These are phyloP conservation scores for Trichopoda pennipes DNA, from an alignment of 2,888 invertebrate species.

Conservation along the genomic window DNA sequence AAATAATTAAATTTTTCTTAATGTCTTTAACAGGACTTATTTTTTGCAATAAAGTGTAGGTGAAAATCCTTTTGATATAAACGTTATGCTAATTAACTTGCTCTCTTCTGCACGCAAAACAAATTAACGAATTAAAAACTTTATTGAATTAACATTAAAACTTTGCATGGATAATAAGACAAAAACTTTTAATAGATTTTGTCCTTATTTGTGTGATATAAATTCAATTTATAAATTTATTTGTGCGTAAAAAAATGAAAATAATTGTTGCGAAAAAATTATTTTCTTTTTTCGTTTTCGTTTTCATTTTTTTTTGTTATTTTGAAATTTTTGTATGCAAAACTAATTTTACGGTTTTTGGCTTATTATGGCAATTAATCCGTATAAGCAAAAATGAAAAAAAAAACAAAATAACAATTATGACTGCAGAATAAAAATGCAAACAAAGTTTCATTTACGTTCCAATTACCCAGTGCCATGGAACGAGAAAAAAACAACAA, in stretches of 20 bases:
- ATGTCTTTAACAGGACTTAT: too few species aligned
- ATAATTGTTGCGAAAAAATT: background rate
- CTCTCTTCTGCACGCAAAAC: background rate
- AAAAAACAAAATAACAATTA: conserved; percentile 12
- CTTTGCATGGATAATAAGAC: background rate
- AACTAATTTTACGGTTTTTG: conserved; percentile 44
- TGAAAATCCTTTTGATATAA: too few species aligned
- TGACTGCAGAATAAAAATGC: background rate
- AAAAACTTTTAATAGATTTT: background rate
- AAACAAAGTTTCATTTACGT: conserved; percentile 49
- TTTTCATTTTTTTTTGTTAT: background rate
- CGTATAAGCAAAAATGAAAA: background rate
- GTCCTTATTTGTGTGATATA: background rate
- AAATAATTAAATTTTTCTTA: too few species aligned
- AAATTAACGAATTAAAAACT: background rate
- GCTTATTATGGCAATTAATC: conserved; percentile 49
- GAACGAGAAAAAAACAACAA: background rate
- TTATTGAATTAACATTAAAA: conserved; percentile 14
- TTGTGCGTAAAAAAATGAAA: background rate
- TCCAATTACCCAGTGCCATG: conserved; percentile 35
- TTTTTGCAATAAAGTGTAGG: too few species aligned
- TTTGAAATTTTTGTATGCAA: background rate
- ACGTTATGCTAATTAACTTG: background rate
- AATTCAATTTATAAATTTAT: background rate
- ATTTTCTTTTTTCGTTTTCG: background rate